Percentiles rank a stretch among this genome's conserved stretches.
phyloP scores from a whole-genome alignment of 1,140 invertebrate species.

The Phthorimaea operculella region DNA sequence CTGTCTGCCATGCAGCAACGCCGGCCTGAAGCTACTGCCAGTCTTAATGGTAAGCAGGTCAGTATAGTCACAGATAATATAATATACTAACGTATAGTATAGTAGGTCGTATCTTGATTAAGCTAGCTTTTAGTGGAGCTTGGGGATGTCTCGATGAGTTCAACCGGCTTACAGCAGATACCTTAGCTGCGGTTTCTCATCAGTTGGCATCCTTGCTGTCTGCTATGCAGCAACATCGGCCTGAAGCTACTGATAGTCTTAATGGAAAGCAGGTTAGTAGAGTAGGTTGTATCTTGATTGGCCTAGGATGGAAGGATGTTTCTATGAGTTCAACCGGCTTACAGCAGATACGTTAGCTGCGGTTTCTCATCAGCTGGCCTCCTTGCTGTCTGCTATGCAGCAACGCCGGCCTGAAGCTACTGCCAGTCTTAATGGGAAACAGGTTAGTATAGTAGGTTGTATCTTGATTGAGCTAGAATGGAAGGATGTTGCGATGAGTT shows the following conservation, averaged over 20 bases:
- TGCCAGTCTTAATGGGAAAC: conserved; percentile 78
- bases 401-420: conserved; percentile 27
- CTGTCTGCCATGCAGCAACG: conserved; percentile 72
- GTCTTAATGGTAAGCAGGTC: conserved; percentile 80
- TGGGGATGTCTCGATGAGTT: conserved; percentile 99
- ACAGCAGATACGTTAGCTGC: conserved; percentile 93
- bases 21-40: conserved; percentile 58
- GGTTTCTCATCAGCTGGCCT: conserved; percentile 82
- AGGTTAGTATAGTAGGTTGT: conserved; percentile 85
- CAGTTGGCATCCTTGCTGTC: conserved; percentile 80
- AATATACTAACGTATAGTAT: too few species aligned
- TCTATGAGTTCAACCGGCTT: conserved; percentile 97
- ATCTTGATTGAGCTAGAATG: conserved; percentile 92
- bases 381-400: conserved; percentile 76
- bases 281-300: conserved; percentile 91
- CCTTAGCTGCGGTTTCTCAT: conserved; percentile 88
- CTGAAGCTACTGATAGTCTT: conserved; percentile 69
- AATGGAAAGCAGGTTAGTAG: conserved; percentile 82
- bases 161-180: conserved; percentile 93
- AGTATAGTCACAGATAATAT: too few species aligned
- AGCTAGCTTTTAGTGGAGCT: conserved; percentile 93
- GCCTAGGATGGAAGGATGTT: conserved; percentile 95
- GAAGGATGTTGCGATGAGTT: conserved; percentile 99
- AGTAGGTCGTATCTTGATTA: conserved; percentile 91
- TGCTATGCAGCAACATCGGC: conserved; percentile 54